Base-by-base conservation (phyloP, 2,888 invertebrate species). In the Cremastinae sp. region DNA sequence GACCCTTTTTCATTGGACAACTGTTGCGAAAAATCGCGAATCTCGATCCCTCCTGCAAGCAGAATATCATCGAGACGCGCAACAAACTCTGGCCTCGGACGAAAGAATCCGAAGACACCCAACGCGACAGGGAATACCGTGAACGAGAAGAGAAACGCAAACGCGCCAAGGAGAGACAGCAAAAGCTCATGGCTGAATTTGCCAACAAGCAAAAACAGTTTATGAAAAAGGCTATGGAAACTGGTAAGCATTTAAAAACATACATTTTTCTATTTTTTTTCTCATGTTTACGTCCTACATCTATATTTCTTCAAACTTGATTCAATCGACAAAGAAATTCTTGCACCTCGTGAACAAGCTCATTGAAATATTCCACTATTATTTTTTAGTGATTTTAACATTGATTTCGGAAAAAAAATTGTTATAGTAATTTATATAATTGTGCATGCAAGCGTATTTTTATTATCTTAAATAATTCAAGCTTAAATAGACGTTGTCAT, bases 121-220 rank as follows among this genome's bases (percentile, higher is more conserved):
- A 94, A 81, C 92, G 93, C 47, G 92, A 91, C 70, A 90, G 93
- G 64, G 95, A 95, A 84, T 92, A 93, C 2, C 91, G 93, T 69
- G 96, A 97, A 85, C 93, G 95, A 79, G 96, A 96, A 83, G 96
- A 96, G 85, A 92, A 96, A n/a, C 93, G 96, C 28, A 93, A 94
- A 34, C 92, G 94, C 79, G 97, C 97, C 0, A 95, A 95, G 82
- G 98, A 98, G 84, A 92, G 98, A 0, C 98, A 98, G 87, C 94
- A 96, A 85, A 96, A 96, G 87, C 90, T 98, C 81, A 97, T 98
- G 96, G 96, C 95, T 36, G 97, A 98, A 87, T 97, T 98, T 91
- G 97, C 96, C 7, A 94, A 94, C 38, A 94, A 95, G 82, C 98
- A 98, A 89, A 95, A 96, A 83, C 95, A 96, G 88, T 98, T 98